Evolutionary conservation across 2,888 invertebrate species (phyloP), one percentile per base, ranked within the genome.

Genomic region (Axea sp.): DNA sequence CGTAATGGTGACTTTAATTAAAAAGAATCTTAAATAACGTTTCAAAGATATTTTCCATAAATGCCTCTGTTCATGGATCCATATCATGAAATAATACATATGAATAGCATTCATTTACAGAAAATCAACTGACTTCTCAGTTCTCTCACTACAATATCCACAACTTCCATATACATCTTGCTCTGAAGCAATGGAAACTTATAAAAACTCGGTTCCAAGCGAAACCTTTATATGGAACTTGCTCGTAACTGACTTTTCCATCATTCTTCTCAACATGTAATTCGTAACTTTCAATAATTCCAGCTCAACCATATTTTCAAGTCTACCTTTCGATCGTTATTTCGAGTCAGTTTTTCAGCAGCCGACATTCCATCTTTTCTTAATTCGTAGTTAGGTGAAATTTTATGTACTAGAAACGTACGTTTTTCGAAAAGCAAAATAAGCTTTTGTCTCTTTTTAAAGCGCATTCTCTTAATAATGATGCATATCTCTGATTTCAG

Each of bases 101-200:
- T 31, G 11, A 2, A 12, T 43, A 24, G 26, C 41, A 47, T 51
- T 24, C 49, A n/a, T 51, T 31, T 51, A 31, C 31, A 33, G 51
- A 41, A 49, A 62, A 39, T 17, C 24, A 19, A 31, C 62, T 33
- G 14, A 14, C 43, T 43, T 43, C 57, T 57, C 19, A 35, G 14
- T 35, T 57, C 8, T 12, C 5, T 17, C 8, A 9, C 17, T 3
- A 6, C 9, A 37, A 17, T 7, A 1, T 0, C 43, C 33, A 43
- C 5, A 49, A 39, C 60, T 49, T 30, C 60, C 60, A 39, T 49
- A 62, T 49, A 49, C 60, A 62, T 30, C 60, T 31, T n/a, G 39
- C 17, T 62, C 49, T 49, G 31, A 62, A 7, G 49, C 60, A 49
- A 62, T 35, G 37, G 9, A 19, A 28, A 15, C 19, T 31, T 8